These are phyloP conservation scores for Busseola fusca DNA, from an alignment of 2,888 invertebrate species.

Conservation along the genomic window DNA sequence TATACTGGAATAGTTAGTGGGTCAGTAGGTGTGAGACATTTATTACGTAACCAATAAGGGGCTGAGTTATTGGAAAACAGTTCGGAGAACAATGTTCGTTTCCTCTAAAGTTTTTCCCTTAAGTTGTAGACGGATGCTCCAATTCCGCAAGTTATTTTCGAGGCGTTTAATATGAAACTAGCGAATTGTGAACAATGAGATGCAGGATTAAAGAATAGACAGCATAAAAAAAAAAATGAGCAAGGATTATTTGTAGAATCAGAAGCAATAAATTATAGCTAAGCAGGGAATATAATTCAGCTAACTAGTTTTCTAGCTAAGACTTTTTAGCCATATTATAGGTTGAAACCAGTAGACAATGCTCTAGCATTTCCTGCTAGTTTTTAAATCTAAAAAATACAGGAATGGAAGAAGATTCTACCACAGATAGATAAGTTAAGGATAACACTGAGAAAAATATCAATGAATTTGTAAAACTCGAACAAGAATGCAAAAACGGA, in stretches of 20 bases:
- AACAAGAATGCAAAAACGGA: not conserved
- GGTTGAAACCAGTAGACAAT: not conserved
- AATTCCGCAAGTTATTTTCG: conserved; percentile 20
- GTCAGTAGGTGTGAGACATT: conserved; percentile 47
- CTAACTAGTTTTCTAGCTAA: not conserved
- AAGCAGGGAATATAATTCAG: not conserved
- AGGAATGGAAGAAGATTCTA: not conserved
- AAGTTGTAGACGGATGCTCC: conserved; percentile 21
- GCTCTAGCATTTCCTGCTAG: not conserved
- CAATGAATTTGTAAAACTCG: not conserved
- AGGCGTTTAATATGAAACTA: not conserved
- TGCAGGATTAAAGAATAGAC: conserved; percentile 4
- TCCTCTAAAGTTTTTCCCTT: conserved; percentile 29
- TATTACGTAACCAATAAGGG: conserved; percentile 51
- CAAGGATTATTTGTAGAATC: not conserved
- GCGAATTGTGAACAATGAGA: not conserved
- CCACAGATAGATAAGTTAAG: not conserved
- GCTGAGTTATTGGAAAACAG: conserved; percentile 43
- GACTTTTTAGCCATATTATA: not conserved
- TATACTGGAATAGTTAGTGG: conserved; percentile 59
- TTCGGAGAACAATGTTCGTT: conserved; percentile 37
- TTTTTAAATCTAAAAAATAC: not conserved
- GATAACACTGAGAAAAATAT: not conserved
- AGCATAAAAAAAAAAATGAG: not conserved
- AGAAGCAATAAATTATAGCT: not conserved